Base-by-base conservation (phyloP, 2,113 vertebrate genomes). In the Cepphus grylle region DNA sequence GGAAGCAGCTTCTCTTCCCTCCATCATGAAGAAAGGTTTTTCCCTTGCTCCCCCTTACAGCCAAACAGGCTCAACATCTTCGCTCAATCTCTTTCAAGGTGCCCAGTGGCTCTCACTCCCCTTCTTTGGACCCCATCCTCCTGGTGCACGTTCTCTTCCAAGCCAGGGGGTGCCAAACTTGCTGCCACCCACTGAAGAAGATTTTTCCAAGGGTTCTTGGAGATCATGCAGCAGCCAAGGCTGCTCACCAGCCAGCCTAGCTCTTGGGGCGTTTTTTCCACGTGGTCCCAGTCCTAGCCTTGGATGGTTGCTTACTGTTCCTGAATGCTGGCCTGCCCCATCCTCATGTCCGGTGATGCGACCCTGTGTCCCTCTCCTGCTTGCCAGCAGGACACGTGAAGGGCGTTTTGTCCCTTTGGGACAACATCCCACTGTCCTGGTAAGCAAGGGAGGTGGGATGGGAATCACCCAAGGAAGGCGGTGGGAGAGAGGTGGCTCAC, bases 311-410 rank as follows among this genome's bases (percentile, higher is more conserved):
- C 52, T 25, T 12, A 11, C 10, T 32, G 27, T 65, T 49, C 22
- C 42, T 6, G 12, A 30, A 43, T 10, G 22, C n/a, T 32, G 10
- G 43, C 23, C 18, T 59, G 43, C n/a, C n/a, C 53, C 53, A 22
- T 56, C 26, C 63, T 36, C 40, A 43, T 3, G 3, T 11, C 36
- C 4, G 0, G 36, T 21, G 20, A 40, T 3, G n/a, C 1, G 8
- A 15, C 15, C 11, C 36, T 55, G 78, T 7, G 6, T 38, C 52
- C 63, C 50, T 32, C 26, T 19, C 78, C 26, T 15, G 34, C 20
- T 47, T 25, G 7, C 79, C n/a, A 49, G 65, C 53, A 8, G 79
- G 42, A 47, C 16, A 3, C 4, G 16, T 3, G 63, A 47, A 26
- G 65, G 40, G 40, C 40, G 32, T 70, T 38, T 45, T 23, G 15